A percentile compares a stretch with the other conserved stretches of the same genome.
phyloP scores from a whole-genome alignment of 2,888 invertebrate species.

The Trachelus iudaicus region DNA sequence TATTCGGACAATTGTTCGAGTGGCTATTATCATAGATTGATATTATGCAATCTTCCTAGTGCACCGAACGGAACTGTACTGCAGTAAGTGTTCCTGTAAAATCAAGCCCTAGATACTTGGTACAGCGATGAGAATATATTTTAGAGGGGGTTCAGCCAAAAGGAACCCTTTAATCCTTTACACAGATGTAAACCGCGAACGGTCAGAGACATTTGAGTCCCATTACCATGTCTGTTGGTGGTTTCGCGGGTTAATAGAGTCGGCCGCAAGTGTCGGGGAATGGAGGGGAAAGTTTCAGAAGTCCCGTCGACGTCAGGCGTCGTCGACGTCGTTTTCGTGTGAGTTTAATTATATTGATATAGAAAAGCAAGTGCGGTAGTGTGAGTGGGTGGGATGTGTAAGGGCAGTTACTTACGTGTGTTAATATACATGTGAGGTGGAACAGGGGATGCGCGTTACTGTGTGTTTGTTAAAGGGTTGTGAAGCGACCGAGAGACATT shows the following conservation, averaged over 20 bases:
- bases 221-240: slow-evolving; percentile 6
- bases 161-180: background rate
- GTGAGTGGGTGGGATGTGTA: background rate
- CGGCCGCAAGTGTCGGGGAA: slow-evolving; percentile 11
- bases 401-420: background rate
- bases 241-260: slow-evolving; percentile 27
- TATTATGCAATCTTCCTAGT: background rate
- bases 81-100: background rate
- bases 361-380: background rate
- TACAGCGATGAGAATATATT: background rate
- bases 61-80: background rate
- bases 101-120: background rate
- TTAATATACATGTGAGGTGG: background rate
- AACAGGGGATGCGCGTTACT: background rate
- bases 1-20: background rate
- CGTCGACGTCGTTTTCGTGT: background rate
- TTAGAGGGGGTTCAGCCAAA: background rate
- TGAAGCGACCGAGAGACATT: slow-evolving; percentile 35
- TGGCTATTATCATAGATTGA: no score
- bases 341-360: background rate
- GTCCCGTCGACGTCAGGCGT: no score
- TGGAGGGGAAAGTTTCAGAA: background rate
- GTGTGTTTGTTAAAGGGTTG: background rate
- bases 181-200: background rate
- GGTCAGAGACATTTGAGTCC: background rate